phyloP scores from a whole-genome alignment of 2,888 invertebrate genomes.

The Pyralis farinalis region DNA sequence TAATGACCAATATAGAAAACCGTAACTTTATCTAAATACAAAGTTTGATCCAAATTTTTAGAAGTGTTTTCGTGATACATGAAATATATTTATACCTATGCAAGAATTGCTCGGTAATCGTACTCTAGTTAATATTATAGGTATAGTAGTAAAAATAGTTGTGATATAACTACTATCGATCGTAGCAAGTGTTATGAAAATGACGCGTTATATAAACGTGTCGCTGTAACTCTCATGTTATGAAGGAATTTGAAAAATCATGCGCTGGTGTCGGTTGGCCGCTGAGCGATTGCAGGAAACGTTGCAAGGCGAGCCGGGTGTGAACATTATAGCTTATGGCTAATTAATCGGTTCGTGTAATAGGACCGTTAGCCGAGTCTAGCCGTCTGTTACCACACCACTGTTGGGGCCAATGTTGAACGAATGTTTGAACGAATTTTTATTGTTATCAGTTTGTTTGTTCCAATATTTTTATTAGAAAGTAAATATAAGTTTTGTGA shows the following conservation, averaged over 20 bases:
- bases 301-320: slow-evolving; percentile 15
- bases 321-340: slow-evolving; percentile 5
- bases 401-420: background rate
- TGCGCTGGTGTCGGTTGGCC: slow-evolving; percentile 32
- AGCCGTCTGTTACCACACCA: slow-evolving; percentile 3
- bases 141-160: too few species aligned
- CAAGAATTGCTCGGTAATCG: too few species aligned
- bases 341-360: slow-evolving; percentile 12
- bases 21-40: too few species aligned
- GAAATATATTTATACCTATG: too few species aligned
- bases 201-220: slow-evolving; percentile 2
- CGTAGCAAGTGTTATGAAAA: slow-evolving; percentile 2
- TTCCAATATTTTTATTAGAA: too few species aligned
- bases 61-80: too few species aligned
- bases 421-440: background rate
- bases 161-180: too few species aligned
- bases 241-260: slow-evolving; percentile 41
- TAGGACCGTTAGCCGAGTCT: slow-evolving; percentile 3
- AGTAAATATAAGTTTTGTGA: too few species aligned
- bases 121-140: too few species aligned
- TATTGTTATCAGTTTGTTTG: too few species aligned
- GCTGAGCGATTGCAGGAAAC: slow-evolving; percentile 34
- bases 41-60: too few species aligned
- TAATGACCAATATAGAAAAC: too few species aligned
- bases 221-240: slow-evolving; percentile 4